A percentile compares a stretch with the other conserved stretches of the same genome.
These are phyloP conservation scores for Lytechinus variegatus DNA, from an alignment of 35 echinoderm and acorn worm genomes.

Conservation along the genomic window DNA sequence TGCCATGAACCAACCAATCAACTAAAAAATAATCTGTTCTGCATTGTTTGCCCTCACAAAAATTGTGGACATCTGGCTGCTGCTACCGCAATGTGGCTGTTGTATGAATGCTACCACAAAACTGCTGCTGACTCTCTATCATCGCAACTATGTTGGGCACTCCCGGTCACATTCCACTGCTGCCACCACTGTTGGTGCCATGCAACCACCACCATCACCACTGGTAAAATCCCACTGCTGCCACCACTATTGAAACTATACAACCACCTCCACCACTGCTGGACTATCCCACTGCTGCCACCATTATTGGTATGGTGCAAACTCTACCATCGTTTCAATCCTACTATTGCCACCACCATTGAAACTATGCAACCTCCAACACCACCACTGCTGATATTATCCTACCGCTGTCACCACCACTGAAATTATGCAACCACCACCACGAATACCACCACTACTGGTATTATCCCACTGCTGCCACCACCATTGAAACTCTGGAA, in stretches of 20 bases:
- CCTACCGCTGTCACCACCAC: no score
- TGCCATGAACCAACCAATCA: constrained; percentile 13
- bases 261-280: neutral
- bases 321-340: no score
- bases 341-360: no score
- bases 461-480: no score
- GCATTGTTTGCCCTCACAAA: constrained; percentile 12
- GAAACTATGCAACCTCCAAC: no score
- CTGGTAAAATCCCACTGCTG: no score
- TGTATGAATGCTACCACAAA: neutral
- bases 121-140: neutral
- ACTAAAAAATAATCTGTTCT: neutral
- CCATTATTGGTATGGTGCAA: no score
- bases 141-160: no score
- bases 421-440: no score
- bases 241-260: neutral
- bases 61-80: neutral
- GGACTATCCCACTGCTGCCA: neutral
- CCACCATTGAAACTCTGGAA: no score
- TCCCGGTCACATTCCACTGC: neutral
- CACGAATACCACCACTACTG: no score
- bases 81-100: neutral
- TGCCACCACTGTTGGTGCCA: neutral
- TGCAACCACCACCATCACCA: neutral
- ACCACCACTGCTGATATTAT: no score